Evolutionary conservation across 1,140 invertebrate genomes (phyloP), one percentile per base, ranked within the genome.

Genomic region (Eulimnadia texana): DNA sequence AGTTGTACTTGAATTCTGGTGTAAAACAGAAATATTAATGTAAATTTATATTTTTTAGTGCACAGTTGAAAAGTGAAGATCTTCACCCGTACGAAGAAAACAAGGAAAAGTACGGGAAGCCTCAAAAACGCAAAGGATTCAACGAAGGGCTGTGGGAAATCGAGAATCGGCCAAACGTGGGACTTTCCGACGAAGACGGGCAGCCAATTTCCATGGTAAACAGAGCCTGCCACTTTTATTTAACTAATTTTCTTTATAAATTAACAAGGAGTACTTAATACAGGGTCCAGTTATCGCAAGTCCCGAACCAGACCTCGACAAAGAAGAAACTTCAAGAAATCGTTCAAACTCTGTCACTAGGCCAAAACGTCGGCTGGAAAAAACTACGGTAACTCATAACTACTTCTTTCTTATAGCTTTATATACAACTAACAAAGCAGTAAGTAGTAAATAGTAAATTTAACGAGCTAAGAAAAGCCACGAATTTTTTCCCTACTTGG

Each of bases 131-230:
- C 58, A 80, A 80, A 68, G 76, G 74, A 64, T 86, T 85, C 68
- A 81, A 82, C 68, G 81, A 84, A 67, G 84, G 82, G 22, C 70
- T 86, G 51, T 72, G 76, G 67, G 78, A 85, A 69, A 80, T 85
- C 52, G 78, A 82, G 65, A 71, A 78, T 65, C 75, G 78, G 56
- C 74, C 77, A 3, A 69, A 68, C 49, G 72, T 77, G 62, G 63
- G 65, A 16, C 61, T 66, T 1, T 27, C 55, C 22, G 55, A 67
- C n/a, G 66, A 64, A 25, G 25, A 54, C 25, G 57, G 65, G 70
- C 63, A 73, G 73, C 61, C 64, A 73, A 24, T 70, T 68, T 60
- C 75, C 28, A 50, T 65, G 16, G 62, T 63, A 61, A 60, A 53
- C 27, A 55, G 57, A 66, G 61, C 58, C 63, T 60, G 57, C 53